Conservation (phyloP, 2,113 vertebrate species). For the Cariama cristata region DNA sequence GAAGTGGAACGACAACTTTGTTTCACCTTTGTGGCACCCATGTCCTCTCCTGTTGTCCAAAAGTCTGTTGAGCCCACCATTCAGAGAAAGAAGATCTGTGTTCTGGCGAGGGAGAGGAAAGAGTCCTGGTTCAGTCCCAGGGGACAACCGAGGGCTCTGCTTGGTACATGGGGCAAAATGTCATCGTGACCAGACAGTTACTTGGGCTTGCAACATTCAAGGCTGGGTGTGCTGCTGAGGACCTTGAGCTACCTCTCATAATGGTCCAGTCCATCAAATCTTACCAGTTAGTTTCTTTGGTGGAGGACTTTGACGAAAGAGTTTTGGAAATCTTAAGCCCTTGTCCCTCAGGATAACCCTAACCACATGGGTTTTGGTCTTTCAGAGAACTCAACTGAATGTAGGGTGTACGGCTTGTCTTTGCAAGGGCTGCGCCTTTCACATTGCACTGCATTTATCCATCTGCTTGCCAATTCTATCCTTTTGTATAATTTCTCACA, state of each 20-base stretch:
- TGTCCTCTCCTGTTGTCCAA: neutral
- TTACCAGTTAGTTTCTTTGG: neutral
- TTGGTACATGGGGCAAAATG: neutral
- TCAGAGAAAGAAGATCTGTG: neutral
- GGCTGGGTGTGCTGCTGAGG: neutral
- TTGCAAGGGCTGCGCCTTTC: neutral
- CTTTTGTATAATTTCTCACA: neutral
- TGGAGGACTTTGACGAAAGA: neutral
- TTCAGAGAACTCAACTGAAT: neutral
- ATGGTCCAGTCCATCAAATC: neutral
- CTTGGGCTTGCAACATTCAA: neutral
- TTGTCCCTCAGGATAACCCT: neutral
- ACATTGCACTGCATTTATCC: neutral
- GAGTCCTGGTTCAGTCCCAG: neutral
- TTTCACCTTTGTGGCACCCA: neutral
- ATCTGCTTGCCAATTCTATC: neutral
- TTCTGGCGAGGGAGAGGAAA: neutral
- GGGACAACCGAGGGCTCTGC: neutral
- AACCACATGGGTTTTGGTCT: neutral
- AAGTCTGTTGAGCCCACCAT: rapidly evolving
- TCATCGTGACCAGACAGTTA: neutral
- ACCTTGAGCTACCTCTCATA: neutral
- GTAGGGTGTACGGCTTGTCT: neutral
- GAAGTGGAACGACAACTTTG: neutral
- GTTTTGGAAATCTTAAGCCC: neutral